Conservation (phyloP, 2,113 vertebrate species). For the Cyrtonyx montezumae region DNA sequence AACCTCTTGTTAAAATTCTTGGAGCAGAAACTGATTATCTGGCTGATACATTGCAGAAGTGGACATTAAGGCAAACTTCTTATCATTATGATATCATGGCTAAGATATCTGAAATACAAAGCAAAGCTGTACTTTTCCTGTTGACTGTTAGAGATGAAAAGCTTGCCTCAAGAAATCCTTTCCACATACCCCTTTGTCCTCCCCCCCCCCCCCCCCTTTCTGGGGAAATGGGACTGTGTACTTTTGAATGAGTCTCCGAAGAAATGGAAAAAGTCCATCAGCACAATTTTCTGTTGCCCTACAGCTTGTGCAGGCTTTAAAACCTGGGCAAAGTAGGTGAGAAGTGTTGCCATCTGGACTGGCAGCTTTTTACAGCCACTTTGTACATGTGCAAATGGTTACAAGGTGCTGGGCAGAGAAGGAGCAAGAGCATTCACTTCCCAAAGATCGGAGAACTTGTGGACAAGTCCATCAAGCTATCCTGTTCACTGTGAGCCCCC, state of each 20-base stretch:
- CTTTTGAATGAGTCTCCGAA: background rate
- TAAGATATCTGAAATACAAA: slow-evolving; percentile 59
- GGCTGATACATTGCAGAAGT: slow-evolving; percentile 40
- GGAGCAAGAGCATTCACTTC: background rate
- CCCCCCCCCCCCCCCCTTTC: background rate
- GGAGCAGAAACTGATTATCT: slow-evolving; percentile 57
- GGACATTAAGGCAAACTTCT: slow-evolving; percentile 23
- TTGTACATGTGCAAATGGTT: background rate
- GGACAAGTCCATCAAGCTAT: background rate
- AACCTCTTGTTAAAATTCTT: slow-evolving; percentile 62
- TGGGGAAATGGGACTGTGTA: background rate
- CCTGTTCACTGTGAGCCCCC: background rate
- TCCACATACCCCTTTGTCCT: background rate
- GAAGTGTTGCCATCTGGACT: background rate
- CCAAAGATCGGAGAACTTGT: background rate
- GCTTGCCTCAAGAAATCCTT: background rate
- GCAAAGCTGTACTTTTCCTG: slow-evolving; percentile 7
- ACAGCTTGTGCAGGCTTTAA: background rate
- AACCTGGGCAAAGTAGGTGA: background rate
- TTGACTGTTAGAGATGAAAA: slow-evolving; percentile 54
- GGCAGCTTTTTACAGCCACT: background rate
- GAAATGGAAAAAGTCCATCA: background rate
- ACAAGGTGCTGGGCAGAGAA: background rate
- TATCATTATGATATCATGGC: slow-evolving; percentile 60
- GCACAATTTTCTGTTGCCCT: background rate